Percentiles rank a stretch among this genome's conserved stretches.
phyloP scores from a whole-genome alignment of 2,888 invertebrate genomes.

The Leptinotarsa haldemani region DNA sequence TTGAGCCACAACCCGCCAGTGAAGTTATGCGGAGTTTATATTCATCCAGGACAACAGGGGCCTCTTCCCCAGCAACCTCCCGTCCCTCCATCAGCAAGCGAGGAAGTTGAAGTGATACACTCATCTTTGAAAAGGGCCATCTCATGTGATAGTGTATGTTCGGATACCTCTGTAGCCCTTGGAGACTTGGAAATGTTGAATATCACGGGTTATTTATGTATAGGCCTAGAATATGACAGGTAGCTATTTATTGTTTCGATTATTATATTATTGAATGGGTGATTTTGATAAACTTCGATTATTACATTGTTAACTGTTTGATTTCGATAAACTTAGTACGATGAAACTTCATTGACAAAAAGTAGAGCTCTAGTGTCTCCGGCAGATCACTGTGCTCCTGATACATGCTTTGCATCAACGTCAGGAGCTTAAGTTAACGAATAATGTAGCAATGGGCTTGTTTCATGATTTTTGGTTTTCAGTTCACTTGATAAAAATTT shows the following conservation, averaged over 20 bases:
- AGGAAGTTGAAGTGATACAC: constrained; percentile 55
- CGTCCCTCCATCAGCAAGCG: constrained; percentile 23
- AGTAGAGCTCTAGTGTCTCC: no score
- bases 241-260: constrained; percentile 54
- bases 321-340: no score
- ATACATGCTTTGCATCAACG: no score
- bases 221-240: constrained; percentile 83
- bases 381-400: no score
- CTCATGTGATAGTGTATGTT: constrained; percentile 84
- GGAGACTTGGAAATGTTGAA: constrained; percentile 78
- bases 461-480: no score
- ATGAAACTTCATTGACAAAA: no score
- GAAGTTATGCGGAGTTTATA: constrained; percentile 42
- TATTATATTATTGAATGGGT: neutral
- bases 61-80: constrained; percentile 24
- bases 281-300: no score
- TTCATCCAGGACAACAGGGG: constrained; percentile 36
- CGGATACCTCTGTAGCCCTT: constrained; percentile 80
- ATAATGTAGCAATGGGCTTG: no score
- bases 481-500: no score
- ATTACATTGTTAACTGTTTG: no score
- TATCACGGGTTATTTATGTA: constrained; percentile 79
- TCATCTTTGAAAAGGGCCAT: constrained; percentile 73
- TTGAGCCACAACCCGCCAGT: constrained; percentile 31
- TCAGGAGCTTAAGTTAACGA: no score